Percentiles rank a stretch among this genome's conserved stretches.
These are phyloP conservation scores for Styela plicata DNA, from an alignment of 23 tunicate species.

Conservation along the genomic window DNA sequence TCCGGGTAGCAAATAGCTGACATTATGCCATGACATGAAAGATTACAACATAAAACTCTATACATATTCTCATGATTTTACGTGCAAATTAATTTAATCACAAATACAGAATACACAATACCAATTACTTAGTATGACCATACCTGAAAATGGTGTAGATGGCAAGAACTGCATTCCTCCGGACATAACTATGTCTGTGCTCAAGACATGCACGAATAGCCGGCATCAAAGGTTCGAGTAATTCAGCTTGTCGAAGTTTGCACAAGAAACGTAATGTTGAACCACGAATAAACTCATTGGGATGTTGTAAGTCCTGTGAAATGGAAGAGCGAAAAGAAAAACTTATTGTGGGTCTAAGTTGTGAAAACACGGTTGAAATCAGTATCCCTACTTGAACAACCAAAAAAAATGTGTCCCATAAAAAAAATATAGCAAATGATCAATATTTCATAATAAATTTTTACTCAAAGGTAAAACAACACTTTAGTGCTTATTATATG, in stretches of 20 bases:
- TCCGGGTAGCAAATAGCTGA: too few relatives aligned
- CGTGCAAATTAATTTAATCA: too few relatives aligned
- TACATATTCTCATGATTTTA: too few relatives aligned
- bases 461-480: too few relatives aligned
- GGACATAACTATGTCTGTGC: constrained; percentile 95
- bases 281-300: constrained; percentile 98
- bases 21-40: too few relatives aligned
- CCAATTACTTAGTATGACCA: too few relatives aligned
- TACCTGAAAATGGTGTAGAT: constrained; percentile 95
- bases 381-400: background rate
- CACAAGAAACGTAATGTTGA: constrained; percentile 96
- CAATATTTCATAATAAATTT: too few relatives aligned
- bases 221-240: constrained; percentile 98
- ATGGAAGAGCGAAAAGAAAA: background rate
- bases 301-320: constrained; percentile 93
- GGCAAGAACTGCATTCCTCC: constrained; percentile 98
- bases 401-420: background rate
- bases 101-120: too few relatives aligned
- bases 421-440: too few relatives aligned
- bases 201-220: constrained; percentile 95
- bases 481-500: too few relatives aligned
- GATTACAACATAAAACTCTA: too few relatives aligned
- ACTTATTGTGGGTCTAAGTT: background rate
- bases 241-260: constrained; percentile 91
- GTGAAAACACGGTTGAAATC: too few relatives aligned